Evolutionary conservation across 2,113 vertebrate species (phyloP).

Genomic region (Pipra filicauda): DNA sequence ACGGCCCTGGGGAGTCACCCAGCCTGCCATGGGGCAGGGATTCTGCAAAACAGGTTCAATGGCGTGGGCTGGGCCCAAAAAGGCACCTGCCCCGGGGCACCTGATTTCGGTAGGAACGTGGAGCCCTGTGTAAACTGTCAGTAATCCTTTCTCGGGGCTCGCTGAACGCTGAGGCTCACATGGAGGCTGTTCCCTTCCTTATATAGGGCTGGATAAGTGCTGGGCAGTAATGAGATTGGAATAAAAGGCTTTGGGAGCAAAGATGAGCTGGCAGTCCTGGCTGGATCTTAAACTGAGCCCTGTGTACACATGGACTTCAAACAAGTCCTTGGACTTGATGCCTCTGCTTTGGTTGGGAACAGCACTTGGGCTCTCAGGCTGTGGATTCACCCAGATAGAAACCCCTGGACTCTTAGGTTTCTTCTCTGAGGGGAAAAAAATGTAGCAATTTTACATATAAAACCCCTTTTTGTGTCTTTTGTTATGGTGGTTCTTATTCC

Average conservation of each 20-base stretch:
- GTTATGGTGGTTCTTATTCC: fast-evolving
- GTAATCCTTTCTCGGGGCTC: constrained; percentile 37
- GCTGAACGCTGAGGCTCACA: background rate
- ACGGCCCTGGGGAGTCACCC: background rate
- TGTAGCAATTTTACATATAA: fast-evolving
- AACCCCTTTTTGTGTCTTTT: background rate
- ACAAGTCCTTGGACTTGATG: background rate
- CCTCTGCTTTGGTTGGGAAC: background rate
- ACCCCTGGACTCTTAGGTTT: background rate
- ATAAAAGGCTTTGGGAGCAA: constrained; percentile 29
- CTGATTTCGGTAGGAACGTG: background rate
- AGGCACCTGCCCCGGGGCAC: background rate
- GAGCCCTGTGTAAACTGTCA: background rate
- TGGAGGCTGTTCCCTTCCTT: constrained; percentile 26
- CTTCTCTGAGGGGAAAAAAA: background rate
- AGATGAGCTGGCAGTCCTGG: constrained; percentile 16
- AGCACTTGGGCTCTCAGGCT: fast-evolving
- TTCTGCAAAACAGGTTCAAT: background rate
- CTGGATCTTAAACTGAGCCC: background rate
- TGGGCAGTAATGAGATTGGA: constrained; percentile 39
- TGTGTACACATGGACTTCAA: fast-evolving
- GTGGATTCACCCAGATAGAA: background rate
- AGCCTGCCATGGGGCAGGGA: background rate
- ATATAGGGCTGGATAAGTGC: constrained; percentile 45
- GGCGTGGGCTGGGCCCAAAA: background rate